Conservation (phyloP, 2,113 vertebrate species). For the Notothenia rossii region DNA sequence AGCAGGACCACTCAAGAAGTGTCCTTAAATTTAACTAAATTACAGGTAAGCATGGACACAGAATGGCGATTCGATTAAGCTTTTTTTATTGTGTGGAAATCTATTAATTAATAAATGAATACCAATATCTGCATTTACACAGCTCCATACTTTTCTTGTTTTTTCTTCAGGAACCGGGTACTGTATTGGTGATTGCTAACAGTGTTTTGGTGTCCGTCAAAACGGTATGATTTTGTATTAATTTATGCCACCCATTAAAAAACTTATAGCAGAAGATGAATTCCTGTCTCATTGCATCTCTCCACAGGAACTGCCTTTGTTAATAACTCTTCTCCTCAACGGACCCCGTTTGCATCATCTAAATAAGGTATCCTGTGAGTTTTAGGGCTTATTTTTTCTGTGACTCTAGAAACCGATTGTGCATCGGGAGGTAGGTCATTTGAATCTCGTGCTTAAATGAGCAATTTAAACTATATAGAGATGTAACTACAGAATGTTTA, state of each 20-base stretch:
- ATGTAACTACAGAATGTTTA: not conserved
- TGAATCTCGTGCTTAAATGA: too few species aligned
- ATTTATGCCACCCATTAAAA: not conserved
- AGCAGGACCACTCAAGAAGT: too few species aligned
- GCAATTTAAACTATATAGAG: not conserved
- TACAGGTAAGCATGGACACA: not conserved
- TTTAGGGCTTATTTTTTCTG: not conserved
- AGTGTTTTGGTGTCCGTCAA: not conserved
- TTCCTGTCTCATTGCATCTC: not conserved
- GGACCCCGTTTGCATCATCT: accelerated
- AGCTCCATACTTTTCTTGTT: not conserved
- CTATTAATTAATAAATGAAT: not conserved
- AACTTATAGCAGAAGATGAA: not conserved
- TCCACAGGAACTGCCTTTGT: not conserved
- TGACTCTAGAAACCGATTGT: too few species aligned
- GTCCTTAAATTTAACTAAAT: not conserved
- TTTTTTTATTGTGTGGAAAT: not conserved
- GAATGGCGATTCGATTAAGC: not conserved
- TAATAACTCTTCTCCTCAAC: not conserved
- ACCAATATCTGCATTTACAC: not conserved
- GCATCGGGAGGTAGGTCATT: too few species aligned
- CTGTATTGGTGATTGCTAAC: accelerated
- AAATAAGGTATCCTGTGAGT: slow-evolving; percentile 23
- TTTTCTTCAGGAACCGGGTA: not conserved
- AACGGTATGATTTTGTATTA: slow-evolving; percentile 4